Evolutionary conservation across 2,888 invertebrate species (phyloP).

Genomic region (Hartigia nigra): DNA sequence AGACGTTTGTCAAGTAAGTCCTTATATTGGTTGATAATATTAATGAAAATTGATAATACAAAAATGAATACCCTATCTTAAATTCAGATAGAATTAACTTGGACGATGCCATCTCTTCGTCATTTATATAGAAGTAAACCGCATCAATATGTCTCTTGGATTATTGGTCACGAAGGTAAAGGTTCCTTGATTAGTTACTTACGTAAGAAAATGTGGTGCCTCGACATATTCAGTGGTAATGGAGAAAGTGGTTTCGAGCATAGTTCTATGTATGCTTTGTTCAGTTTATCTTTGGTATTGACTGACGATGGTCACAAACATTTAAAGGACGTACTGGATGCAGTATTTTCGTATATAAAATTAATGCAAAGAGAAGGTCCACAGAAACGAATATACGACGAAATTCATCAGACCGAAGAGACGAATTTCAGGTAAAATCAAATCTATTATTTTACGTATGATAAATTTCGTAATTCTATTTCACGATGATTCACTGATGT

Average conservation of each 20-base stretch:
- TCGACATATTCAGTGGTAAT: constrained; percentile 78
- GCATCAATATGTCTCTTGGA: constrained; percentile 76
- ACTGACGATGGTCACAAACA: constrained; percentile 82
- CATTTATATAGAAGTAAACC: constrained; percentile 81
- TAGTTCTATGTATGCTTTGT: constrained; percentile 82
- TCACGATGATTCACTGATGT: background rate
- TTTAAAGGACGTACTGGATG: constrained; percentile 78
- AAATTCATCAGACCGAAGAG: constrained; percentile 73
- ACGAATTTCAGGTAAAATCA: constrained; percentile 67
- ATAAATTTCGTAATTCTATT: background rate
- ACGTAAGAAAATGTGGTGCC: constrained; percentile 81
- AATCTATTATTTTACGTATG: background rate
- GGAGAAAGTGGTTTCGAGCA: constrained; percentile 82
- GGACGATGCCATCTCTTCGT: constrained; percentile 73
- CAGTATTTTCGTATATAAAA: constrained; percentile 83
- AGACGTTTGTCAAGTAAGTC: constrained; percentile 75
- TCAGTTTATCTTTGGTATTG: constrained; percentile 78
- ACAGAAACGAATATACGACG: constrained; percentile 72
- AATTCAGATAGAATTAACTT: constrained; percentile 71
- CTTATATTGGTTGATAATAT: constrained; percentile 4
- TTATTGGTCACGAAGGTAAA: constrained; percentile 89
- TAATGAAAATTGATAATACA: background rate
- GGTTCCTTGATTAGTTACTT: constrained; percentile 85
- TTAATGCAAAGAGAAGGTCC: constrained; percentile 78
- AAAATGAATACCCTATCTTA: constrained; percentile 1